Percentiles rank a stretch among this genome's conserved stretches.
These are phyloP conservation scores for Sebastolobus altivelis DNA, from an alignment of 2,797 vertebrate genomes.

Conservation along the genomic window DNA sequence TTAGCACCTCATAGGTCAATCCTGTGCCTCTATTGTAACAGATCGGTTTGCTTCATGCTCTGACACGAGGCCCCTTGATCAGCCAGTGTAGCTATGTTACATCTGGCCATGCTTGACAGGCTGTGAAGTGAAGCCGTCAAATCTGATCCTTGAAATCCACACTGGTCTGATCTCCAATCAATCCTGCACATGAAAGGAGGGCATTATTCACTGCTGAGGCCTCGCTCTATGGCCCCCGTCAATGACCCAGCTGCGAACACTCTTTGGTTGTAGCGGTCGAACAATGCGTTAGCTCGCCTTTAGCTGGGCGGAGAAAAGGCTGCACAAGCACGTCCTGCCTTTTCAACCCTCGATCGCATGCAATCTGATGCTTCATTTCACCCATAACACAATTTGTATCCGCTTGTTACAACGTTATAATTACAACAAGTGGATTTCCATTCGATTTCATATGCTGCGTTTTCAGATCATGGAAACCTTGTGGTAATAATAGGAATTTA, in stretches of 20 bases:
- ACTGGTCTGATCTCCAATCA: slow-evolving; percentile 70
- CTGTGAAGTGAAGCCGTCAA: slow-evolving; percentile 65
- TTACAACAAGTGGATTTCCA: background rate
- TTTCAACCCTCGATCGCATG: background rate
- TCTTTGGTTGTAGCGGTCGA: slow-evolving; percentile 17
- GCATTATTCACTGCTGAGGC: slow-evolving; percentile 66
- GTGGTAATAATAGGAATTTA: background rate
- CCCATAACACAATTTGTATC: background rate
- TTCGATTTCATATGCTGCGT: background rate
- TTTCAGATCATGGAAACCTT: background rate
- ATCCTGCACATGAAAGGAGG: slow-evolving; percentile 61
- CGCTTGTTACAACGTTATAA: background rate
- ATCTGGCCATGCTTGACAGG: slow-evolving; percentile 60
- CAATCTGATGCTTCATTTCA: slow-evolving; percentile 1
- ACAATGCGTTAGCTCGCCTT: slow-evolving; percentile 18
- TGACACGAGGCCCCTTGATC: slow-evolving; percentile 56
- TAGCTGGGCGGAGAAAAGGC: background rate
- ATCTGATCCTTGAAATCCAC: slow-evolving; percentile 77
- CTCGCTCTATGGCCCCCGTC: slow-evolving; percentile 32
- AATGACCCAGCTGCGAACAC: slow-evolving; percentile 45
- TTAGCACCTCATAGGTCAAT: slow-evolving; percentile 14
- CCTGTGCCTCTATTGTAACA: slow-evolving; percentile 18
- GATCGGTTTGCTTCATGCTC: slow-evolving; percentile 47
- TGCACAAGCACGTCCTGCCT: background rate
- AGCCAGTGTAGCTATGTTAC: slow-evolving; percentile 47